A percentile compares a stretch with the other conserved stretches of the same genome.
phyloP scores from a whole-genome alignment of 2,113 vertebrate species.

The Channa argus region DNA sequence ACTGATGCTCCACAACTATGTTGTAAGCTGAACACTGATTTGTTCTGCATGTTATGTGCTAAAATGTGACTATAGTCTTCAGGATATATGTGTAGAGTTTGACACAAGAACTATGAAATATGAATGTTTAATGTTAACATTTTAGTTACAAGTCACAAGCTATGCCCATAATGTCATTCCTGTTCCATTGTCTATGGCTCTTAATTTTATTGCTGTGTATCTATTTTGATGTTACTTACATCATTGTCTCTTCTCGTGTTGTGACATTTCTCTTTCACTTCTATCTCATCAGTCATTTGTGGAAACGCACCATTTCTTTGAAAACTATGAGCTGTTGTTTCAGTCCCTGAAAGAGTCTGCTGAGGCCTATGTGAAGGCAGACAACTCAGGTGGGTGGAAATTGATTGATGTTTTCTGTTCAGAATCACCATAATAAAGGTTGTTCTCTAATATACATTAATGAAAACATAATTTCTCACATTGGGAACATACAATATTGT shows the following conservation, averaged over 20 bases:
- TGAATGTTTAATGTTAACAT: background rate
- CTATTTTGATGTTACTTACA: background rate
- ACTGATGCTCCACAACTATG: slow-evolving; percentile 92
- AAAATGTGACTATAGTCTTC: background rate
- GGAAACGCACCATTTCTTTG: slow-evolving; percentile 93
- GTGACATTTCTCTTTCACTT: slow-evolving; percentile 6
- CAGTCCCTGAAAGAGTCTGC: slow-evolving; percentile 89
- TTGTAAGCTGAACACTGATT: slow-evolving; percentile 83
- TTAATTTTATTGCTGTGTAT: background rate
- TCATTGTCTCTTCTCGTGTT: background rate
- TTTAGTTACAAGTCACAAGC: background rate
- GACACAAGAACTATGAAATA: background rate
- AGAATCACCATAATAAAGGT: background rate
- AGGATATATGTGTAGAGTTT: background rate
- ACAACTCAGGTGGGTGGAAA: slow-evolving; percentile 87
- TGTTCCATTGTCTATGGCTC: background rate
- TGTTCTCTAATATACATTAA: background rate
- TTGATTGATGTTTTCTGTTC: background rate
- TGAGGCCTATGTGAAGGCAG: slow-evolving; percentile 89
- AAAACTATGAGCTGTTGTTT: slow-evolving; percentile 91
- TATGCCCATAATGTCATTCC: background rate
- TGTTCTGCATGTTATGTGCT: background rate
- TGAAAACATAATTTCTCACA: background rate
- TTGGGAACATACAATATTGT: no score
- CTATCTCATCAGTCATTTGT: slow-evolving; percentile 86